Base-by-base conservation (phyloP, 2,888 invertebrate species). In the Noctuana brunneofusca region DNA sequence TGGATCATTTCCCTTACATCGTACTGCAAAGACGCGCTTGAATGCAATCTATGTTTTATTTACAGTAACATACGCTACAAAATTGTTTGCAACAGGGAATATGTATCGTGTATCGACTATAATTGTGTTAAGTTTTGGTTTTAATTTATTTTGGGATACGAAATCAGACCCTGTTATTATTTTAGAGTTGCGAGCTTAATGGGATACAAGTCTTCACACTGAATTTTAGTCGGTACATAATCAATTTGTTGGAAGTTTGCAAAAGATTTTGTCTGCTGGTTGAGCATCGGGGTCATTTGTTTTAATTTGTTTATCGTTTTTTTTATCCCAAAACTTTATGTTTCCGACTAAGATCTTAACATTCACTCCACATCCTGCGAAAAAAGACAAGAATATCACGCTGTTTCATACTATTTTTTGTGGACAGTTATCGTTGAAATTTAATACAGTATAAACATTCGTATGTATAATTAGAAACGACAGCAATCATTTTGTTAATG, bases 1-100 rank as follows among this genome's bases (percentile, higher is more conserved):
- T 89, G 89, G 86, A 87, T 84, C 80, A 80, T 85, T 89, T 89
- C 88, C 87, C 87, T 84, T 84, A 86, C 87, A 86, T 86, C 86
- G 79, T 85, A 83, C 78, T 83, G 85, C 86, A 87, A 81, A 76
- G 68, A 74, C 70, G 66, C 68, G 67, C 66, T 71, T 68, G 74
- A 76, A 66, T 68, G 73, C 62, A 83, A 83, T 80, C 69, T 68
- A 67, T 63, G 68, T 72, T 81, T 79, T 86, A 81, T 72, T 74
- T 64, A 5, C 4, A 74, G 62, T 72, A 71, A 65, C 32, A 58
- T 46, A 67, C 32, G 49, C 63, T 65, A 20, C 53, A 73, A 70
- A 73, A 72, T 75, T 27, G 58, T 49, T 73, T 74, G 70, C 52
- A 8, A 2, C 18, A 22, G 50, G 52, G 69, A 57, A 63, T 59